Evolutionary conservation across 2,888 invertebrate species (phyloP), one percentile per base, ranked within the genome.

Genomic region (Metacarcinus magister): DNA sequence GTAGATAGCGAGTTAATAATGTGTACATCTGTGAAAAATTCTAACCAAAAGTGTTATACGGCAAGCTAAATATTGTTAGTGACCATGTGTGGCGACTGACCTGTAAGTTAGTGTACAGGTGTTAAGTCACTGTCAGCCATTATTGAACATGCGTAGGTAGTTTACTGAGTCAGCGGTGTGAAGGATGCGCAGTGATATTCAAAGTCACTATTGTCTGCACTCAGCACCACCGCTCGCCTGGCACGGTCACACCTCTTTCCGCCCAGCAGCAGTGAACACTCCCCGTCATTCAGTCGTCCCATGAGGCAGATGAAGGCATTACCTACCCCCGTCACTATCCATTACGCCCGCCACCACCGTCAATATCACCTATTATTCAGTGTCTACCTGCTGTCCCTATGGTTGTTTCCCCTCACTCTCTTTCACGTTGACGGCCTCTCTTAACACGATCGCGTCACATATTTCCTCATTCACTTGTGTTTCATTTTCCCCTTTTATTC

Each of bases 391-490:
- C 23, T n/a, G n/a, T 67, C 67, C 67, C 67, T 67, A 67, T 67
- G n/a, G n/a, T 23, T 67, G 67, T n/a, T 67, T 67, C 67, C 67
- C 67, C 19, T 67, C 67, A n/a, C 67, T n/a, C 67, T 67, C 67
- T 19, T 67, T n/a, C 67, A n/a, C 67, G 10, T 10, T 67, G n/a
- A 67, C 67, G 67, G 10, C 67, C 67, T 10, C 67, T 67, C 67
- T n/a, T 67, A 67, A 19, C 67, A n/a, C n/a, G 67, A 67, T 0
- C 23, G n/a, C n/a, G 67, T 67, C n/a, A n/a, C n/a, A 67, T 67
- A 67, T 67, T 67, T 67, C 67, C 67, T 67, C 67, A 67, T 67
- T 67, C 67, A 23, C n/a, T 67, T 67, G 67, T n/a, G 67, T 67
- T 67, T 67, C 67, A n/a, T 23, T 67, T 67, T 67, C 23, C n/a